Evolutionary conservation across 2,888 invertebrate species (phyloP).

Genomic region (Crepidodera aurea): DNA sequence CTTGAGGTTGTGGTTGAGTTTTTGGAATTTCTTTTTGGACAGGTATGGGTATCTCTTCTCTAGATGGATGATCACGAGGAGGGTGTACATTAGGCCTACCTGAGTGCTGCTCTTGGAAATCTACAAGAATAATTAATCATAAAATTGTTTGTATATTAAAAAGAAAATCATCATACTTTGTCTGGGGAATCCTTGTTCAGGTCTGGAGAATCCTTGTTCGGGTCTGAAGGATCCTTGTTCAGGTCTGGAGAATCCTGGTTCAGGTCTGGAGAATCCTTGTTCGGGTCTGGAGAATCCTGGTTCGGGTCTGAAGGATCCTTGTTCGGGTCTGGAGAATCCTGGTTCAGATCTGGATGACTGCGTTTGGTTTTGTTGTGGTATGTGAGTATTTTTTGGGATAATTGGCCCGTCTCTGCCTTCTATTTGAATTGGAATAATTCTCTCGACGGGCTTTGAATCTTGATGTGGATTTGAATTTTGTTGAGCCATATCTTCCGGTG

Average conservation of each 20-base stretch:
- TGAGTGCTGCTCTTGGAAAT: no score
- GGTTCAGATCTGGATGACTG: no score
- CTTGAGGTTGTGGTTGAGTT: constrained; percentile 39
- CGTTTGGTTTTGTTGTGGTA: constrained; percentile 27
- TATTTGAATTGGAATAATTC: constrained; percentile 62
- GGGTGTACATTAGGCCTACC: constrained; percentile 41
- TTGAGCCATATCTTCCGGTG: constrained; percentile 25
- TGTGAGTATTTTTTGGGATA: constrained; percentile 66
- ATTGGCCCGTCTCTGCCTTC: constrained; percentile 86
- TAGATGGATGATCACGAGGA: constrained; percentile 42
- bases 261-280: constrained; percentile 14
- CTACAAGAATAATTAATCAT: no score
- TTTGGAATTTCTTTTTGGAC: constrained; percentile 47
- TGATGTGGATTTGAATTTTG: constrained; percentile 4
- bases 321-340: constrained; percentile 53
- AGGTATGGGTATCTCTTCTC: constrained; percentile 31
- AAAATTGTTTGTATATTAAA: constrained; percentile 30
- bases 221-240: no score
- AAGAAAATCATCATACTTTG: no score
- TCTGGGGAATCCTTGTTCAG: no score
- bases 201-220: no score
- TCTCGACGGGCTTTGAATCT: constrained; percentile 23
- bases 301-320: constrained; percentile 51
- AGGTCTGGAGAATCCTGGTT: no score
- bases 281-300: constrained; percentile 63